A percentile compares a stretch with the other conserved stretches of the same genome.
Evolutionary conservation across 2,888 invertebrate genomes (phyloP).

Genomic region (Syrphus vitripennis): DNA sequence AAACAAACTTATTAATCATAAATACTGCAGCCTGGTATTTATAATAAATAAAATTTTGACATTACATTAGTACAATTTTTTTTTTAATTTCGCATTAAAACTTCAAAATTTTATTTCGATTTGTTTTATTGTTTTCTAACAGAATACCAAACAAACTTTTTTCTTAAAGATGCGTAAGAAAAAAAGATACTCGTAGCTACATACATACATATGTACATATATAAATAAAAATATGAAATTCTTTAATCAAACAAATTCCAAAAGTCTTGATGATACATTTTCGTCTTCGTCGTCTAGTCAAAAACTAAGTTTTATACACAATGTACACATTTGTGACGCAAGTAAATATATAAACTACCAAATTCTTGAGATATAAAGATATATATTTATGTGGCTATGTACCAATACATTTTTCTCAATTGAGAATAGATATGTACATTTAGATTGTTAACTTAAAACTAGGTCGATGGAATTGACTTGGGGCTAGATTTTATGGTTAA

Average conservation of each 20-base stretch:
- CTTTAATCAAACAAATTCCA: background rate
- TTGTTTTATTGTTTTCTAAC: too few species aligned
- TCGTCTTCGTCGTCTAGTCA: background rate
- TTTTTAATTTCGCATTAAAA: too few species aligned
- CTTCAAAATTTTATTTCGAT: too few species aligned
- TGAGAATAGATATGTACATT: background rate
- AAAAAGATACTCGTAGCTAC: too few species aligned
- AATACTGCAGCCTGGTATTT: too few species aligned
- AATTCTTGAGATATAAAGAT: background rate
- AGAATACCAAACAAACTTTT: background rate
- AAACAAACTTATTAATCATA: too few species aligned
- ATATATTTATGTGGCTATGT: too few species aligned
- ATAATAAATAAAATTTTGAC: too few species aligned
- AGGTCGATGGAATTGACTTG: constrained; percentile 9
- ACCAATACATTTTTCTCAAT: background rate
- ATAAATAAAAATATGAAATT: too few species aligned
- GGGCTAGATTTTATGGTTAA: background rate
- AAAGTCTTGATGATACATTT: background rate
- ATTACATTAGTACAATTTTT: too few species aligned
- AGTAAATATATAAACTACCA: background rate
- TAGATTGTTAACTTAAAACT: background rate
- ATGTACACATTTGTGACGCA: background rate
- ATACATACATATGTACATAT: too few species aligned
- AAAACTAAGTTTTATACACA: background rate
- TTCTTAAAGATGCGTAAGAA: background rate